Conservation (phyloP, 2,888 invertebrate genomes). For the Hedychridium roseum region DNA sequence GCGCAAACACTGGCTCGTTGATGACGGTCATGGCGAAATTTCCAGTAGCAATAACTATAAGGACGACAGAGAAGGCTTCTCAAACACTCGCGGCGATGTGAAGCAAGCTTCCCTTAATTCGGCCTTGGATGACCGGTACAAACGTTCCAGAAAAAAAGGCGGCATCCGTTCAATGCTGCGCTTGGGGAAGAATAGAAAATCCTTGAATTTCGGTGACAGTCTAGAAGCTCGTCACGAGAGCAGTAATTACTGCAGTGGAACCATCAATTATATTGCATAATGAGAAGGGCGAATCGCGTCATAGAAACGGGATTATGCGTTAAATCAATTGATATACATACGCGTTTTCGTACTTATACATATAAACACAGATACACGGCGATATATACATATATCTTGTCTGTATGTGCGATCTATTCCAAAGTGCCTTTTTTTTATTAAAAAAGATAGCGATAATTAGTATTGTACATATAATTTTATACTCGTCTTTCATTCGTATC, state of each 20-base stretch:
- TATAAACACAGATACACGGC: conserved; percentile 18
- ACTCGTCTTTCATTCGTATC: conserved; percentile 37
- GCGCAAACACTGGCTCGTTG: conserved; percentile 82
- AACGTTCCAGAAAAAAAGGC: conserved; percentile 58
- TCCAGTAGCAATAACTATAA: conserved; percentile 62
- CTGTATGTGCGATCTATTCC: conserved; percentile 52
- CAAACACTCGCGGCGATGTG: conserved; percentile 72
- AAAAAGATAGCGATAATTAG: conserved; percentile 35
- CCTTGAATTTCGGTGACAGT: conserved; percentile 60
- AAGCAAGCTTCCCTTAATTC: conserved; percentile 83
- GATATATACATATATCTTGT: conserved; percentile 25
- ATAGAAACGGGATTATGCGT: conserved; percentile 29
- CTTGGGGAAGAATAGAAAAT: conserved; percentile 60
- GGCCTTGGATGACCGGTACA: conserved; percentile 62
- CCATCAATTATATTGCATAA: conserved; percentile 62
- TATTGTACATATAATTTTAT: conserved; percentile 55
- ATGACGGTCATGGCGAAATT: conserved; percentile 68
- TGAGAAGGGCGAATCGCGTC: conserved; percentile 21
- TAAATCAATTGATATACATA: conserved; percentile 28
- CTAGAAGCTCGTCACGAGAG: conserved; percentile 57
- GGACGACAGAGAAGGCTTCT: conserved; percentile 68
- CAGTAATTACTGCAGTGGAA: conserved; percentile 61
- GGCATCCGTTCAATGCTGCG: conserved; percentile 61
- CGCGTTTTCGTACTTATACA: conserved; percentile 25
- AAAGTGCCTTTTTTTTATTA: conserved; percentile 61